Evolutionary conservation across 1,140 invertebrate genomes (phyloP), one percentile per base, ranked within the genome.

Genomic region (Heliconius eleuchia): DNA sequence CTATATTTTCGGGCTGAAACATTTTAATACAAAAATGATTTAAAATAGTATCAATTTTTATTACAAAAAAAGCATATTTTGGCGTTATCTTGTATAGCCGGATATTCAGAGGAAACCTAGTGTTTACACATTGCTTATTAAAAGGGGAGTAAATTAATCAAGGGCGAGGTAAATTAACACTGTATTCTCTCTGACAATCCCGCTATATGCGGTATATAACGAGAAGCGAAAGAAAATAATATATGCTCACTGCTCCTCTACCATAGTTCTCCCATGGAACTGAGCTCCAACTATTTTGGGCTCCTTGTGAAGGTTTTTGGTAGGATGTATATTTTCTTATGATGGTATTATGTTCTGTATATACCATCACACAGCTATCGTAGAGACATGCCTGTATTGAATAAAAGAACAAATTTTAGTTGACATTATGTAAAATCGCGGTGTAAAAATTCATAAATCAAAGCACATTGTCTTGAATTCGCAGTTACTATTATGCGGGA

Each of bases 321-420:
- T 82, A 72, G 8, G 85, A 87, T 39, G 83, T 89, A 73, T 90
- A 93, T 79, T 93, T 92, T 80, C 89, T 88, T 7, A 93, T 77
- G 0, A 72, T 85, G 50, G 78, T 83, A 0, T 87, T 88, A 6
- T 84, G 83, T 0, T 76, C 81, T 0, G 86, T 87, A 80, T 92
- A 93, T 3, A 91, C 84, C 82, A 87, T 87, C 0, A 86, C 42
- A 39, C 91, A 93, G 18, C 76, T 84, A 2, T 85, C 83, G 78
- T 92, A 89, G 0, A 93, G 84, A 23, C 91, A 93, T 11, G 90
- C 87, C 91, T 93, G 86, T 1, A 77, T 82, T 50, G 55, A 50
- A 74, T 39, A 73, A 77, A 71, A 82, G 46, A 30, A 57, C 13
- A 55, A 55, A 37, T 37, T 37, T 37, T 37, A 37, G 34, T 7